Percentiles rank a stretch among this genome's conserved stretches.
phyloP scores from a whole-genome alignment of 2,797 vertebrate species.

The Crax fasciolata region DNA sequence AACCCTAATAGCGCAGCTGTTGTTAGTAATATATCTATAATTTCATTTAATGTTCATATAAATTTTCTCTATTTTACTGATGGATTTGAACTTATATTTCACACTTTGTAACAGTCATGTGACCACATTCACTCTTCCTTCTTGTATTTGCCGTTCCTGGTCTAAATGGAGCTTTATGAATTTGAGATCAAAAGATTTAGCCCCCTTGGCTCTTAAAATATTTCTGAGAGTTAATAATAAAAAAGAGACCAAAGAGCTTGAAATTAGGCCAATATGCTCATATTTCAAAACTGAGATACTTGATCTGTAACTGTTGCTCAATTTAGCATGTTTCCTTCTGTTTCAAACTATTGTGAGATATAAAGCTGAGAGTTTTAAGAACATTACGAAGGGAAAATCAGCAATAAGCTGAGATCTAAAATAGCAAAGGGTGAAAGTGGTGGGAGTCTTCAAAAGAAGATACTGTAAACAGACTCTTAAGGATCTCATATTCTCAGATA shows the following conservation, averaged over 20 bases:
- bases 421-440: neutral
- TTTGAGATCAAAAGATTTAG: neutral
- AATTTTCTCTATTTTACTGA: neutral
- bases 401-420: neutral
- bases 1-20: neutral
- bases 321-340: neutral
- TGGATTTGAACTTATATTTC: neutral
- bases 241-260: neutral
- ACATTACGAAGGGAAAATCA: neutral
- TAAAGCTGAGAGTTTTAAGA: neutral
- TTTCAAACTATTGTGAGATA: neutral
- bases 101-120: neutral
- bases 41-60: neutral
- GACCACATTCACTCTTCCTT: neutral
- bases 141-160: neutral
- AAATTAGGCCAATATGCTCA: neutral
- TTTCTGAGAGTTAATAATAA: neutral
- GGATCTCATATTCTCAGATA: neutral
- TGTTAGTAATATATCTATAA: neutral
- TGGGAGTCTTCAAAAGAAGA: neutral
- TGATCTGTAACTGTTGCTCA: neutral
- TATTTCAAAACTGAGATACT: neutral
- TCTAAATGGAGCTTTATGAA: neutral
- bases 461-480: neutral
- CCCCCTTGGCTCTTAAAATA: neutral